A percentile compares a stretch with the other conserved stretches of the same genome.
phyloP scores from a whole-genome alignment of 2,888 invertebrate species.

The Hemithea aestivaria region DNA sequence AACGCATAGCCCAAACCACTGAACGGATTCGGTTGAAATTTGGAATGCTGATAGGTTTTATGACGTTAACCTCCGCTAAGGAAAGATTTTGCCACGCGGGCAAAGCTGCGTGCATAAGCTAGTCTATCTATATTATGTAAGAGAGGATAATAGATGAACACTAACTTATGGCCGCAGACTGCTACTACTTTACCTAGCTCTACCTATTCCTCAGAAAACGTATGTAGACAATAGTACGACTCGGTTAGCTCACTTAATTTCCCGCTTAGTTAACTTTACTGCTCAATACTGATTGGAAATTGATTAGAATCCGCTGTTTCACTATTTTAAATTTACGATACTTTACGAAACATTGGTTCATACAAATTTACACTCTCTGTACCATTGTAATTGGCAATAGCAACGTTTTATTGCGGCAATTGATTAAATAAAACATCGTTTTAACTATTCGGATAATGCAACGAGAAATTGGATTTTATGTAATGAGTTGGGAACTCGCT shows the following conservation, averaged over 20 bases:
- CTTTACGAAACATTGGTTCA: conserved; percentile 65
- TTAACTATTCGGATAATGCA: conserved; percentile 41
- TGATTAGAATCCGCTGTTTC: conserved; percentile 73
- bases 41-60: no score
- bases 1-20: no score
- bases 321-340: conserved; percentile 63
- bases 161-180: no score
- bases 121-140: no score
- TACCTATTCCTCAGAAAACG: no score
- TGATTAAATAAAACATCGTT: conserved; percentile 71
- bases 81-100: no score
- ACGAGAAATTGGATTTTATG: conserved; percentile 9
- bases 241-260: conserved; percentile 63
- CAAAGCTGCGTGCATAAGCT: no score
- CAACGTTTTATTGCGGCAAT: conserved; percentile 60
- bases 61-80: no score
- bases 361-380: conserved; percentile 74
- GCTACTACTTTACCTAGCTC: no score
- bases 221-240: conserved; percentile 36
- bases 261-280: conserved; percentile 77
- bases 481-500: no score
- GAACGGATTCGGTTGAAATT: no score
- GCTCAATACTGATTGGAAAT: conserved; percentile 71
- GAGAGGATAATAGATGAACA: no score
- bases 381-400: conserved; percentile 63